phyloP scores from a whole-genome alignment of 2,888 invertebrate genomes.

The Odontothrips loti region DNA sequence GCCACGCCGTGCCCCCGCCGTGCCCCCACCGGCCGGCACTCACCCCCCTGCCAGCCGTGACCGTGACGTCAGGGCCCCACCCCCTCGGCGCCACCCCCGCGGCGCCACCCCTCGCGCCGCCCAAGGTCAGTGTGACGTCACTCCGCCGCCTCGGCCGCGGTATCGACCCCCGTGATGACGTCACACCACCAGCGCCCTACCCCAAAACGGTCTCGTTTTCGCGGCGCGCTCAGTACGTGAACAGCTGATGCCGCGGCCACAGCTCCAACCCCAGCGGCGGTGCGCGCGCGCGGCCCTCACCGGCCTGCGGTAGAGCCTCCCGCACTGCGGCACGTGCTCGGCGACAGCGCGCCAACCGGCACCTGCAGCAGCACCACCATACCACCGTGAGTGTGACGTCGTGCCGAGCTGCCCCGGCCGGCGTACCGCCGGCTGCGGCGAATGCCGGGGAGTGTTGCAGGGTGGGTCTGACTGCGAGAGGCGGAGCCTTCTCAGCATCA shows the following conservation, averaged over 20 bases:
- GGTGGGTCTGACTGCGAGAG: not conserved
- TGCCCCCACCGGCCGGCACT: not conserved
- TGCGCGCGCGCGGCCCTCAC: not conserved
- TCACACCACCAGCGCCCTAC: slow-evolving; percentile 7
- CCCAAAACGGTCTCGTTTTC: slow-evolving; percentile 14
- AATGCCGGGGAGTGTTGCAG: not conserved
- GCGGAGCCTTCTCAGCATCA: too few species aligned
- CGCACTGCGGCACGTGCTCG: not conserved
- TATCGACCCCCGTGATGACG: slow-evolving; percentile 9
- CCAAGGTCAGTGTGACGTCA: not conserved
- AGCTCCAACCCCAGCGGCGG: not conserved
- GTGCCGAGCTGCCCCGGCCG: not conserved
- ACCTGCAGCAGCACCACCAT: not conserved
- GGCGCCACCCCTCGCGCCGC: not conserved
- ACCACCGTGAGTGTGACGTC: not conserved
- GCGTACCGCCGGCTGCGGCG: not conserved
- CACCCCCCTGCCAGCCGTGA: not conserved
- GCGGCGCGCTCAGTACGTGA: not conserved
- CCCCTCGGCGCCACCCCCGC: not conserved
- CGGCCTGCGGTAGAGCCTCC: not conserved
- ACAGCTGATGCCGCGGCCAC: slow-evolving; percentile 7
- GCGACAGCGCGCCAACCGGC: not conserved
- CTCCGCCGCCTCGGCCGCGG: not conserved
- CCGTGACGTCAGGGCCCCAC: slow-evolving; percentile 3
- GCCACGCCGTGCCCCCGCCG: not conserved